Conservation (phyloP, 2,113 vertebrate species). For the Zingel zingel region DNA sequence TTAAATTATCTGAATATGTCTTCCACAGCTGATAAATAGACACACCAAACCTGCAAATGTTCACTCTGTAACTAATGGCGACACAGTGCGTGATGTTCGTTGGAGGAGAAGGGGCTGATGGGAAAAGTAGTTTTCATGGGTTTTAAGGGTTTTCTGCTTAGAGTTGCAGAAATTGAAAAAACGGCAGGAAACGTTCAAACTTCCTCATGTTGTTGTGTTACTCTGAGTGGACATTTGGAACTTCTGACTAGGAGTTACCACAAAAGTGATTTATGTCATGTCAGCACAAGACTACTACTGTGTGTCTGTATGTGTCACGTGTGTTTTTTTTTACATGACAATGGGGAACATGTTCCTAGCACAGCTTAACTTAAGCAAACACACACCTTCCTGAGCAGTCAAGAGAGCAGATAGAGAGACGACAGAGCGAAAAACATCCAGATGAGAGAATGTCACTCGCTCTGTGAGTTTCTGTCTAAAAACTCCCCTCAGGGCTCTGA, state of each 20-base stretch:
- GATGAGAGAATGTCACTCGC: slow-evolving; percentile 13
- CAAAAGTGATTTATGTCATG: slow-evolving; percentile 56
- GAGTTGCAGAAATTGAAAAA: slow-evolving; percentile 51
- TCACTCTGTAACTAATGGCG: background rate
- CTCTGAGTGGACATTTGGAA: slow-evolving; percentile 48
- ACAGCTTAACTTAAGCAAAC: slow-evolving; percentile 77
- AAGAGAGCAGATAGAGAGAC: slow-evolving; percentile 72
- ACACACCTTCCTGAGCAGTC: slow-evolving; percentile 79
- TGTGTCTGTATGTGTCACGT: slow-evolving; percentile 30
- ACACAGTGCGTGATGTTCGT: background rate
- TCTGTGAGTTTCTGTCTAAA: slow-evolving; percentile 54
- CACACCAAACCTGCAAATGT: slow-evolving; percentile 4
- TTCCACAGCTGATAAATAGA: background rate
- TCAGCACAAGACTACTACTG: slow-evolving; percentile 63
- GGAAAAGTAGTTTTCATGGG: slow-evolving; percentile 56
- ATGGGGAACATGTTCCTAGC: slow-evolving; percentile 62
- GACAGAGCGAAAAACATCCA: slow-evolving; percentile 38
- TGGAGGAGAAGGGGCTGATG: slow-evolving; percentile 31
- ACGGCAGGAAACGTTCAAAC: slow-evolving; percentile 41
- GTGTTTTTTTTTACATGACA: slow-evolving; percentile 67
- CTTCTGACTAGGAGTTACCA: slow-evolving; percentile 42
- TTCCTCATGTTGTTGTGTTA: slow-evolving; percentile 61
- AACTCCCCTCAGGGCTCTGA: slow-evolving; percentile 15
- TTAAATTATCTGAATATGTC: background rate
- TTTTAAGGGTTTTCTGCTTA: slow-evolving; percentile 48